A percentile compares a stretch with the other conserved stretches of the same genome.
Conservation (phyloP, 1,140 invertebrate species). For the fruit fly (Drosophila melanogaster) region DNA sequence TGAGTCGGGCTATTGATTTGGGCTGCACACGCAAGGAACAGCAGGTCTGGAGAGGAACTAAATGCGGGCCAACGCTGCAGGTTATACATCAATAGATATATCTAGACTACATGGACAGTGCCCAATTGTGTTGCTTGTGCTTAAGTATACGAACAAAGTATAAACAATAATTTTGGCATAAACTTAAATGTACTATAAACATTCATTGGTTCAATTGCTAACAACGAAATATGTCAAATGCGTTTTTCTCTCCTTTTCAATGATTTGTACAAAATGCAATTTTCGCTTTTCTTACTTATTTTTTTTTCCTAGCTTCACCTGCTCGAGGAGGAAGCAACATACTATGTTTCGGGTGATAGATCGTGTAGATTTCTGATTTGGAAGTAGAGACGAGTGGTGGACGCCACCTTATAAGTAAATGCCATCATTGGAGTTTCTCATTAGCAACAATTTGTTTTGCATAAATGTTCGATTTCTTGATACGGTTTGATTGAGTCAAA, state of each 20-base stretch:
- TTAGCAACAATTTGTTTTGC: constrained; percentile 54
- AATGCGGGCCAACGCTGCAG: constrained; percentile 51
- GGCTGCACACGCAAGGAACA: constrained; percentile 42
- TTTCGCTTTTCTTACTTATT: constrained; percentile 13
- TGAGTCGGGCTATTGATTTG: constrained; percentile 50
- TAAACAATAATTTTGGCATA: constrained; percentile 68
- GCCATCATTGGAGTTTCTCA: constrained; percentile 75
- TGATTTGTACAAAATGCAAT: constrained; percentile 70
- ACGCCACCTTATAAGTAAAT: constrained; percentile 66
- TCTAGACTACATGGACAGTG: constrained; percentile 59
- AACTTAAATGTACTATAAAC: constrained; percentile 70
- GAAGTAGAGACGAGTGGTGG: constrained; percentile 58
- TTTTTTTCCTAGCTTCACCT: constrained; percentile 55
- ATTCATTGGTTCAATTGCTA: constrained; percentile 59
- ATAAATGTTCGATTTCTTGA: constrained; percentile 27
- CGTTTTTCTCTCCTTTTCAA: constrained; percentile 23
- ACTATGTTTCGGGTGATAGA: constrained; percentile 33
- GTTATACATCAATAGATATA: constrained; percentile 38
- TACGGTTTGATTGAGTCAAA: constrained; percentile 67
- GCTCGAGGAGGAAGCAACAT: constrained; percentile 43
- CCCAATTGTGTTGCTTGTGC: constrained; percentile 58
- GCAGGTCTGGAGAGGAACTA: constrained; percentile 64
- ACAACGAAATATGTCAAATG: constrained; percentile 42
- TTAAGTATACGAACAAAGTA: constrained; percentile 61
- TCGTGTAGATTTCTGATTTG: constrained; percentile 44